A percentile compares a stretch with the other conserved stretches of the same genome.
phyloP scores from a whole-genome alignment of 2,113 vertebrate genomes.

The Cyanoderma ruficeps region DNA sequence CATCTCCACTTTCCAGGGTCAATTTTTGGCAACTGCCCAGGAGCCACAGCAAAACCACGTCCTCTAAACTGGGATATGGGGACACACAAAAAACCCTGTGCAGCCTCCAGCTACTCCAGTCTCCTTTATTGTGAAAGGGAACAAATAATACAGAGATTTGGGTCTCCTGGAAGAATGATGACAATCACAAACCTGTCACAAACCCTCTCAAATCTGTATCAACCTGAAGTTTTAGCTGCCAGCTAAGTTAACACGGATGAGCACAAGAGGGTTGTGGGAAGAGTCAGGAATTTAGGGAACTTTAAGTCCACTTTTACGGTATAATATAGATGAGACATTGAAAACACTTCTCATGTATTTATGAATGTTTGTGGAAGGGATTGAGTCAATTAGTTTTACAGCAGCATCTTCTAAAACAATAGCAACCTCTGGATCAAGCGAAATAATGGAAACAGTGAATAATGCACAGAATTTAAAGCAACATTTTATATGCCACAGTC shows the following conservation, averaged over 20 bases:
- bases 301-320: neutral
- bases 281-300: neutral
- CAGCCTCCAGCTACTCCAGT: neutral
- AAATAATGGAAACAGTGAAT: neutral
- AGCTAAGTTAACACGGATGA: neutral
- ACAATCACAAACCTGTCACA: neutral
- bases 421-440: neutral
- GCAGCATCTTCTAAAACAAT: neutral
- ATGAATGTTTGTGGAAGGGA: neutral
- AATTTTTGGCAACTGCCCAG: rapidly evolving
- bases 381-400: neutral
- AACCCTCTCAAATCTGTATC: neutral
- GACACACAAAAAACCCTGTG: neutral
- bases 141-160: neutral
- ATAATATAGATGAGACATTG: neutral
- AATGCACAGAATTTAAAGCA: neutral
- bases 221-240: neutral
- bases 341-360: neutral
- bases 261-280: neutral
- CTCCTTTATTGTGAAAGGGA: neutral
- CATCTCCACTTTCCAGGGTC: neutral
- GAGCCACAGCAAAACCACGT: neutral
- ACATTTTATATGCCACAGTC: neutral
- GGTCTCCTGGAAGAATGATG: neutral
- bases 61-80: neutral